Evolutionary conservation across 2,113 vertebrate genomes (phyloP), one percentile per base, ranked within the genome.

Genomic region (Pseudorectes ferrugineus): DNA sequence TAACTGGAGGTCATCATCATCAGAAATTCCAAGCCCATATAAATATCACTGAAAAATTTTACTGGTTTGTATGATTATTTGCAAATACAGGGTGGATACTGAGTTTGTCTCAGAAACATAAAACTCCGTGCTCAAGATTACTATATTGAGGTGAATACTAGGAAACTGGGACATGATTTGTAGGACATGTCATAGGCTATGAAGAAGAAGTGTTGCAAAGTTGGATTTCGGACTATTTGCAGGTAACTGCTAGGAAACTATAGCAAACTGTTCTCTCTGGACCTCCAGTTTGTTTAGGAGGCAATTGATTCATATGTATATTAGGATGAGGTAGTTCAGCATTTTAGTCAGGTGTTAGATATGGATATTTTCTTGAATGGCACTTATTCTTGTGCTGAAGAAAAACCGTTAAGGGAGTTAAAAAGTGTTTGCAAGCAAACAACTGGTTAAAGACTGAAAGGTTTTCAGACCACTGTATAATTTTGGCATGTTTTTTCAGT

Each of bases 31-130:
- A 66, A 73, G 10, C 5, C 6, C 9, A 36, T 35, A 12, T 16
- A 45, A 66, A 33, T 45, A 54, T 54, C 14, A 46, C 7, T 10
- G 18, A 61, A 67, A 25, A 68, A 11, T 36, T 43, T 40, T n/a
- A 58, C 17, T 54, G 9, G 1, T 58, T 71, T 54, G 22, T 9
- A 14, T 40, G 18, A 31, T 26, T 48, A 38, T 42, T 42, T 75
- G 29, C 10, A 81, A 72, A 51, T 0, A 0, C 38, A 20, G 22
- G 10, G 13, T 75, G 23, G 31, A 67, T 3, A 3, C 8, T 40
- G 61, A 61, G 9, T 66, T 86, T 71, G 21, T 28, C 33, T 81
- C 65, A 74, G 51, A 87, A 92, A 33, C 23, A 35, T 7, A 42
- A 51, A 19, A 10, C 5, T 36, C 19, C 21, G 12, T 63, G 7